These are phyloP conservation scores for Tetragonula carbonaria DNA, from an alignment of 2,888 invertebrate genomes.

Conservation along the genomic window DNA sequence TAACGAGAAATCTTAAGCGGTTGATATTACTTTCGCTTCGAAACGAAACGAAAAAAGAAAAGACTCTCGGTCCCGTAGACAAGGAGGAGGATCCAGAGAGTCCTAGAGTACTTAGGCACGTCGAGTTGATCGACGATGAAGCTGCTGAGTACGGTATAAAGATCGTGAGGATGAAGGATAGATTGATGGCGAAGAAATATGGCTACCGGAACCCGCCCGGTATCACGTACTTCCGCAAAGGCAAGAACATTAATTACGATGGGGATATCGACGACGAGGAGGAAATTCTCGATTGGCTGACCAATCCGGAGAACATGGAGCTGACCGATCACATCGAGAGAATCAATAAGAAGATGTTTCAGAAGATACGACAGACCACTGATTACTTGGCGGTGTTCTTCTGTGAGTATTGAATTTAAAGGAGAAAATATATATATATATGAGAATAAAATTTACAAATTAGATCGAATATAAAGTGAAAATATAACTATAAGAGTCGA, in stretches of 20 bases:
- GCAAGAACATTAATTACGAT: conserved; percentile 95
- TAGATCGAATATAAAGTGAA: neutral
- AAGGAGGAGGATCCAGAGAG: conserved; percentile 93
- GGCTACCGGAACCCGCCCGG: conserved; percentile 96
- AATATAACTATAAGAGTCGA: neutral
- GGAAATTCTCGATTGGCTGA: conserved; percentile 95
- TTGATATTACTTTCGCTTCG: neutral
- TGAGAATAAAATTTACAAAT: neutral
- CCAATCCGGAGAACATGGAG: conserved; percentile 97
- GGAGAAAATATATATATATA: neutral
- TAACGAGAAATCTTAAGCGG: neutral
- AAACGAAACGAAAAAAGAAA: conserved; percentile 27
- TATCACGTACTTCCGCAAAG: conserved; percentile 95
- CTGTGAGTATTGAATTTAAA: conserved; percentile 88
- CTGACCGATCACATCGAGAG: conserved; percentile 96
- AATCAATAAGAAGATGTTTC: conserved; percentile 96
- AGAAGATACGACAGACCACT: conserved; percentile 94
- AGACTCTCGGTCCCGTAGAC: conserved; percentile 84
- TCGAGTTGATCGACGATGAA: conserved; percentile 96
- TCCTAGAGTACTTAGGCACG: conserved; percentile 92
- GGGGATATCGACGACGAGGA: conserved; percentile 97
- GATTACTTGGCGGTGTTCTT: conserved; percentile 97
- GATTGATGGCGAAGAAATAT: conserved; percentile 96
- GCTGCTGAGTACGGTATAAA: conserved; percentile 96
- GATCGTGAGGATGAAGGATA: conserved; percentile 94